phyloP scores from a whole-genome alignment of 2,113 vertebrate genomes.

The Forbesichthys agassizii region DNA sequence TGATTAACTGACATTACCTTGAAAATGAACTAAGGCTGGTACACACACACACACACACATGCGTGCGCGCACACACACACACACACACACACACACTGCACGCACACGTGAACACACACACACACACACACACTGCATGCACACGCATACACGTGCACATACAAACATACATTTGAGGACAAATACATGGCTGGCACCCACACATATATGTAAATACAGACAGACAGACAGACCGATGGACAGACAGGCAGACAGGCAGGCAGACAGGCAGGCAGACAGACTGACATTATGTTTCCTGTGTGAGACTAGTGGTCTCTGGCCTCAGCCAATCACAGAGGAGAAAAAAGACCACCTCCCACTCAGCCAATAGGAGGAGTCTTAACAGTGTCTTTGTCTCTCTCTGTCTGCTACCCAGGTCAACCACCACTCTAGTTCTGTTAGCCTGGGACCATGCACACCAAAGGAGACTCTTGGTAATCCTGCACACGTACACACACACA shows the following conservation, averaged over 20 bases:
- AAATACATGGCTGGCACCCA: neutral
- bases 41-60: no score
- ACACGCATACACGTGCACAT: neutral
- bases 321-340: slow-evolving; percentile 31
- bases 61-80: no score
- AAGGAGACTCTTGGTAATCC: slow-evolving; percentile 66
- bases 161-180: neutral
- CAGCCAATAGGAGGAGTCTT: no score
- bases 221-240: no score
- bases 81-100: no score
- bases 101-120: no score
- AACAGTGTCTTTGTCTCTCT: neutral
- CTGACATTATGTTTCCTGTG: slow-evolving; percentile 1
- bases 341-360: neutral
- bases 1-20: no score
- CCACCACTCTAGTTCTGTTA: neutral
- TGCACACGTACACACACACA: neutral
- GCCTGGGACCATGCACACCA: slow-evolving; percentile 59
- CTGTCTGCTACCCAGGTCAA: neutral
- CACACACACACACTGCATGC: no score
- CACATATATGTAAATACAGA: neutral
- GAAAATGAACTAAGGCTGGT: no score
- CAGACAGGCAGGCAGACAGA: no score
- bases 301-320: slow-evolving; percentile 12
- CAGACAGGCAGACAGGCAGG: no score